Evolutionary conservation across 1,140 invertebrate species (phyloP).

Genomic region (Drosophila leontia): DNA sequence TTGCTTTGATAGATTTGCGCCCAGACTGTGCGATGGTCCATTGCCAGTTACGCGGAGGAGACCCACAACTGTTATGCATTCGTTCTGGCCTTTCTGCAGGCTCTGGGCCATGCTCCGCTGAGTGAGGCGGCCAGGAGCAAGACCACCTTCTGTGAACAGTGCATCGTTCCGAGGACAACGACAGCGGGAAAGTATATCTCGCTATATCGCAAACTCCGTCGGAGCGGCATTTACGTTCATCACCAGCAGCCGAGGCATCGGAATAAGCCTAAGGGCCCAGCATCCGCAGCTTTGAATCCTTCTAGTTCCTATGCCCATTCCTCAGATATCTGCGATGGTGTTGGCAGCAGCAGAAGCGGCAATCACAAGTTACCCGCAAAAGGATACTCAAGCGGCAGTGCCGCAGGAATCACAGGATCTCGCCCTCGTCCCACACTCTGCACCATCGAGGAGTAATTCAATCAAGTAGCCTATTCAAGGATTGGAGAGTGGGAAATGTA

Average conservation of each 20-base stretch:
- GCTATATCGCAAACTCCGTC: conserved; percentile 89
- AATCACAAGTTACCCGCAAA: conserved; percentile 31
- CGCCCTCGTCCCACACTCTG: conserved; percentile 69
- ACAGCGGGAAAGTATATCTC: conserved; percentile 93
- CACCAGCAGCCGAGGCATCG: conserved; percentile 60
- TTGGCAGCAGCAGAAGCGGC: neutral
- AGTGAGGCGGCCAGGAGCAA: conserved; percentile 88
- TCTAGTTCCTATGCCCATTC: conserved; percentile 33
- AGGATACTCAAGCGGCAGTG: conserved; percentile 42
- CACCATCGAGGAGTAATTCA: conserved; percentile 74
- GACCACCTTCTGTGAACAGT: conserved; percentile 89
- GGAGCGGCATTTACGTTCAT: conserved; percentile 86
- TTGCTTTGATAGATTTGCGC: conserved; percentile 85
- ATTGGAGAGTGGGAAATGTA: no score
- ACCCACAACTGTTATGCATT: conserved; percentile 93
- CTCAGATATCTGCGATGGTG: conserved; percentile 15
- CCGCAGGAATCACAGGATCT: conserved; percentile 26
- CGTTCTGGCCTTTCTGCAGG: conserved; percentile 90
- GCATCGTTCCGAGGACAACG: conserved; percentile 90
- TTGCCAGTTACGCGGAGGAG: conserved; percentile 89
- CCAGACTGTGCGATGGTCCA: conserved; percentile 88
- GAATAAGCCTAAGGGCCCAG: conserved; percentile 11
- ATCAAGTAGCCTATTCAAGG: neutral
- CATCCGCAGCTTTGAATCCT: conserved; percentile 8
- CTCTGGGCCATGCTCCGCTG: conserved; percentile 87